phyloP scores from a whole-genome alignment of 2,888 invertebrate species.

The Aspidapion aeneum region DNA sequence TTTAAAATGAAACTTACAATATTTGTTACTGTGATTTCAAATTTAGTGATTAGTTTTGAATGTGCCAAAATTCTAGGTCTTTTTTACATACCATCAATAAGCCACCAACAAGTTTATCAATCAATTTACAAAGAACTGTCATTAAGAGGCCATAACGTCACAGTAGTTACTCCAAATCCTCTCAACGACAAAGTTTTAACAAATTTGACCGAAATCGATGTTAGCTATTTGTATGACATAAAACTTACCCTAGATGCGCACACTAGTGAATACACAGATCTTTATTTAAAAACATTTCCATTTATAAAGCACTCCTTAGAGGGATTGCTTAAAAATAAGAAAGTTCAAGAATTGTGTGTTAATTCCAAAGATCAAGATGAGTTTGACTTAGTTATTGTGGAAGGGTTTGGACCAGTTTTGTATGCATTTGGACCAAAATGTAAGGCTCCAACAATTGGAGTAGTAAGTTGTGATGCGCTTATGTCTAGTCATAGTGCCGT shows the following conservation, averaged over 20 bases:
- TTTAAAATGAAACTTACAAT: too few relatives aligned
- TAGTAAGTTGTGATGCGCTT: conserved; percentile 26
- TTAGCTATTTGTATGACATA: conserved; percentile 38
- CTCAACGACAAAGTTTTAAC: conserved; percentile 41
- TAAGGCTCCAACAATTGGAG: conserved; percentile 11
- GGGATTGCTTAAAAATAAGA: background rate
- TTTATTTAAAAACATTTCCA: background rate
- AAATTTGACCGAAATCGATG: conserved; percentile 43
- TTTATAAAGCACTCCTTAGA: background rate
- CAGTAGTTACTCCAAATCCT: conserved; percentile 32
- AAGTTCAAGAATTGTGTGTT: background rate
- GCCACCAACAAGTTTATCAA: background rate
- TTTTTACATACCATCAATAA: background rate
- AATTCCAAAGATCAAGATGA: background rate
- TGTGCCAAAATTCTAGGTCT: background rate
- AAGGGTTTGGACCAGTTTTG: conserved; percentile 5
- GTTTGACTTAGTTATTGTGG: conserved; percentile 22
- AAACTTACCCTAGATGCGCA: background rate
- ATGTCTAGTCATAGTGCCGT: conserved; percentile 22
- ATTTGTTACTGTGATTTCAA: too few relatives aligned
- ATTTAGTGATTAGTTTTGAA: background rate
- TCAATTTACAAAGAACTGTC: background rate
- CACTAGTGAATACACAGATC: background rate
- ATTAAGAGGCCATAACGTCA: background rate
- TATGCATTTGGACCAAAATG: conserved; percentile 6